phyloP scores from a whole-genome alignment of 2,888 invertebrate genomes.

The Rotaria sp. region DNA sequence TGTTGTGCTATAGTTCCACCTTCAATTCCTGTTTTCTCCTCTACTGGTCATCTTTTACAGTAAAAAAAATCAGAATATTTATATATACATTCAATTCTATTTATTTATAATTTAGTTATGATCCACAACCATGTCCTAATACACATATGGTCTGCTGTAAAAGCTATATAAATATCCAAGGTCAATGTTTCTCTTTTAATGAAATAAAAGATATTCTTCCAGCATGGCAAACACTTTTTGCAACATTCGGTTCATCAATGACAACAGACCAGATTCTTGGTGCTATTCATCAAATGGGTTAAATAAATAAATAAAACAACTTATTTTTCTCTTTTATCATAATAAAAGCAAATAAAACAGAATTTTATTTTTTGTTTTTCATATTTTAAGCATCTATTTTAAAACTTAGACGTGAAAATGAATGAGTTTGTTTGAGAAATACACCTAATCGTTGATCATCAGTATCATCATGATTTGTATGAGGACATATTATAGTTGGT shows the following conservation, averaged over 20 bases:
- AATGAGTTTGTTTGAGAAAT: neutral
- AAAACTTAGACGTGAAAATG: neutral
- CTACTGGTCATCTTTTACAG: neutral
- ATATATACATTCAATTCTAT: neutral
- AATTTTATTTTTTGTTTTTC: neutral
- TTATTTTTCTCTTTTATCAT: too few species aligned
- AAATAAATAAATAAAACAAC: neutral
- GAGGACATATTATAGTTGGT: neutral
- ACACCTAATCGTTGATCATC: neutral
- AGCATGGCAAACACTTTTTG: neutral
- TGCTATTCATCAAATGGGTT: neutral
- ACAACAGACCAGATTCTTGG: constrained; percentile 3
- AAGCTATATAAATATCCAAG: constrained; percentile 34
- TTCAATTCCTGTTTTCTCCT: neutral
- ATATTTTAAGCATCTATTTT: neutral
- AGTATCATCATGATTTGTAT: neutral
- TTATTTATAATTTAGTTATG: constrained; percentile 11
- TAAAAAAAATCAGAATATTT: neutral
- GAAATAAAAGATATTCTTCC: constrained; percentile 8
- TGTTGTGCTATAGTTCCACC: constrained; percentile 12
- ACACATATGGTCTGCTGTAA: constrained; percentile 38
- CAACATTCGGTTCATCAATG: neutral
- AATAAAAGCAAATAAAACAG: neutral
- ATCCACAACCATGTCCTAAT: constrained; percentile 34
- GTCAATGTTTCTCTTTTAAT: constrained; percentile 33